These are phyloP conservation scores for Druon quercuslanigerum DNA, from an alignment of 1,140 invertebrate species.

Conservation along the genomic window DNA sequence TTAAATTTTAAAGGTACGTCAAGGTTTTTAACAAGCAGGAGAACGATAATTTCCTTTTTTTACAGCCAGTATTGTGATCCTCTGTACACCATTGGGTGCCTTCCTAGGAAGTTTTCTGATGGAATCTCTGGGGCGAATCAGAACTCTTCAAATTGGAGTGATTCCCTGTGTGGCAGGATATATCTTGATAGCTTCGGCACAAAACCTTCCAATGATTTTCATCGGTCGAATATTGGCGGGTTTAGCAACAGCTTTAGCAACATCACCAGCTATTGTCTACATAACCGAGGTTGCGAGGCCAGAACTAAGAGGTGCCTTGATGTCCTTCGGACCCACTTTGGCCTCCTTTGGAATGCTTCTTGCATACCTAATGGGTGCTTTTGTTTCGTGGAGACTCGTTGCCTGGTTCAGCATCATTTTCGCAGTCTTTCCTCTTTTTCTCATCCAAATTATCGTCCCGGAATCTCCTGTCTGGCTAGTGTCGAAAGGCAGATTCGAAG, in stretches of 20 bases:
- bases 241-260: conserved; percentile 75
- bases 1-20: too few relatives aligned
- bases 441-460: conserved; percentile 78
- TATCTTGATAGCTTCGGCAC: conserved; percentile 77
- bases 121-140: conserved; percentile 80
- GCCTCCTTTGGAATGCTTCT: conserved; percentile 77
- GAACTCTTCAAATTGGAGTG: conserved; percentile 78
- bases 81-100: conserved; percentile 76
- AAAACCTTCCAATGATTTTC: conserved; percentile 75
- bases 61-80: conserved; percentile 77
- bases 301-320: conserved; percentile 77
- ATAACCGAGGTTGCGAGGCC: conserved; percentile 79
- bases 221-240: conserved; percentile 81
- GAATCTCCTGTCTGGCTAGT: conserved; percentile 82
- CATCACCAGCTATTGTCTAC: conserved; percentile 79
- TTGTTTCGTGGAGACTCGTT: conserved; percentile 78
- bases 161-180: conserved; percentile 80
- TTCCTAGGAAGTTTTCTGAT: conserved; percentile 77
- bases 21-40: not conserved
- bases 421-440: conserved; percentile 75
- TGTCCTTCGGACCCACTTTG: conserved; percentile 75
- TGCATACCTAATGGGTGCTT: conserved; percentile 78
- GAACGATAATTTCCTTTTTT: conserved; percentile 36
- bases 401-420: conserved; percentile 77
- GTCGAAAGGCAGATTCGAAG: conserved; percentile 74